A percentile compares a stretch with the other conserved stretches of the same genome.
Conservation (phyloP, 2,888 invertebrate species). For the Pachliopta kotzebuea region DNA sequence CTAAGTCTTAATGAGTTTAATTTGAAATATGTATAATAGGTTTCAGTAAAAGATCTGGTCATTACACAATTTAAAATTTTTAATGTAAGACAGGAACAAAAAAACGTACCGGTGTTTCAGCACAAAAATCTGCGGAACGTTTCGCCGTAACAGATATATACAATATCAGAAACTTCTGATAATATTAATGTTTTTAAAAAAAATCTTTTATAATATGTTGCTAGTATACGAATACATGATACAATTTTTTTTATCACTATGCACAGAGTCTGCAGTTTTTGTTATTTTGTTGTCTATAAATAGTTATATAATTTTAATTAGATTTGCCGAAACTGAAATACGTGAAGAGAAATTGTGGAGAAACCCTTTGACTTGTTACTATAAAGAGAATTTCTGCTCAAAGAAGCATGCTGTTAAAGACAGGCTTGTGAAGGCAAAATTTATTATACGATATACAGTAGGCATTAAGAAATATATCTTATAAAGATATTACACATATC, state of each 20-base stretch:
- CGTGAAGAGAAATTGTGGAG: not conserved
- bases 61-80: too few species aligned
- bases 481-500: not conserved
- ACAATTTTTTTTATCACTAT: too few species aligned
- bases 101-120: too few species aligned
- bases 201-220: too few species aligned
- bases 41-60: too few species aligned
- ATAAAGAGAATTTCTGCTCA: conserved; percentile 4
- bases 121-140: too few species aligned
- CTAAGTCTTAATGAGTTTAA: too few species aligned
- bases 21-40: too few species aligned
- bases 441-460: not conserved
- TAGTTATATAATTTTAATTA: not conserved
- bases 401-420: not conserved
- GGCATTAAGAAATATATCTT: not conserved
- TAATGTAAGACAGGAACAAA: too few species aligned
- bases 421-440: not conserved
- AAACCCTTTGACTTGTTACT: conserved; percentile 4
- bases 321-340: conserved; percentile 2
- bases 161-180: too few species aligned
- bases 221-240: too few species aligned
- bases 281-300: not conserved
- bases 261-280: not conserved
- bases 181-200: not conserved
- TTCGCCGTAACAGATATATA: too few species aligned